Percentiles rank a stretch among this genome's conserved stretches.
These are phyloP conservation scores for Achlya flavicornis DNA, from an alignment of 2,888 invertebrate species.

Conservation along the genomic window DNA sequence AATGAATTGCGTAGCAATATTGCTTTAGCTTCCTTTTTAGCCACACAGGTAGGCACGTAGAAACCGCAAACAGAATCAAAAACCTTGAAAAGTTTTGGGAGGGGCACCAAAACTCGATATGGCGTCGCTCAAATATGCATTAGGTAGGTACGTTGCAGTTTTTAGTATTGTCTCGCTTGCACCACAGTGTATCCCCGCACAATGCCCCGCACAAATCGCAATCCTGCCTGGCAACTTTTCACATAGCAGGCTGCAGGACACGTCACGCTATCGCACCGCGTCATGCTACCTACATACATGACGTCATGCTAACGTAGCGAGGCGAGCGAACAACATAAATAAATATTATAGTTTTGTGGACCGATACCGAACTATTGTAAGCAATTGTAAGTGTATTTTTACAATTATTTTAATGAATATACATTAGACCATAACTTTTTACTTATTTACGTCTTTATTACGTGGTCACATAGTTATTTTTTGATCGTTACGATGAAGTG, in stretches of 20 bases:
- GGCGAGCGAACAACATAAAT: no score
- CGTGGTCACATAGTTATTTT: not conserved
- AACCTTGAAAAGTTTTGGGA: not conserved
- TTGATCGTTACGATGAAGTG: constrained; percentile 22
- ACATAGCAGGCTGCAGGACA: not conserved
- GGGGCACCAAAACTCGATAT: not conserved
- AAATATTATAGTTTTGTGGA: no score
- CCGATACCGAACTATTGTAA: not conserved
- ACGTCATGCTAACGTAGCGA: not conserved
- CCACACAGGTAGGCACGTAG: no score
- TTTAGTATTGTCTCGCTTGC: not conserved
- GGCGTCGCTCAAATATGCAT: not conserved
- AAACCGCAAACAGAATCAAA: no score
- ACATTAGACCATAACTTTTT: not conserved
- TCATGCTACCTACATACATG: not conserved
- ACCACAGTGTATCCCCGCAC: not conserved
- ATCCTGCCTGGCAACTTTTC: not conserved
- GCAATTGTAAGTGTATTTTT: not conserved
- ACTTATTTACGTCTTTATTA: not conserved
- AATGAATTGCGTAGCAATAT: no score
- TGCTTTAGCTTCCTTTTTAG: no score
- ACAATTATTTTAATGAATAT: not conserved
- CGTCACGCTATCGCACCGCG: not conserved
- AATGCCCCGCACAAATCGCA: not conserved
- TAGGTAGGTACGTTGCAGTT: not conserved